These are phyloP conservation scores for Adrianichthys oophorus DNA, from an alignment of 2,797 vertebrate species.

Conservation along the genomic window DNA sequence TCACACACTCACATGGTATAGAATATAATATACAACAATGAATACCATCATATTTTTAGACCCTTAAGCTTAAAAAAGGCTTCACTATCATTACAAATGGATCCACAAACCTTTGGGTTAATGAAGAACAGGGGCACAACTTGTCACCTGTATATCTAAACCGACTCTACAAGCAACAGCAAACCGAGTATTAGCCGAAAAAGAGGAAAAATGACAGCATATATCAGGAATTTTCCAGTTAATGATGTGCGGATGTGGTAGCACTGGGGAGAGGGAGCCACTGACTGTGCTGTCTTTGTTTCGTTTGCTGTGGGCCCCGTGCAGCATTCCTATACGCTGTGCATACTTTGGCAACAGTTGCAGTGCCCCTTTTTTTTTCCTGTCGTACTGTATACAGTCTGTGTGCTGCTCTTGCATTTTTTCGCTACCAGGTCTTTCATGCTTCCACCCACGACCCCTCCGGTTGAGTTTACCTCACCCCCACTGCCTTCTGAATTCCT, in stretches of 20 bases:
- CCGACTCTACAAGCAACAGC: slow-evolving; percentile 79
- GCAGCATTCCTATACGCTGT: slow-evolving; percentile 97
- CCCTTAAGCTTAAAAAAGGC: too few relatives aligned
- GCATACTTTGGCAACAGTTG: slow-evolving; percentile 97
- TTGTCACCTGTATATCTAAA: slow-evolving; percentile 93
- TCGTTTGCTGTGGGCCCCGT: slow-evolving; percentile 92
- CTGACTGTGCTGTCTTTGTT: slow-evolving; percentile 99
- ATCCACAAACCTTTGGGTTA: too few relatives aligned
- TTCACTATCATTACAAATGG: too few relatives aligned
- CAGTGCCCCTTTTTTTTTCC: slow-evolving; percentile 70
- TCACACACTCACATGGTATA: slow-evolving; percentile 14
- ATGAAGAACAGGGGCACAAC: too few relatives aligned
- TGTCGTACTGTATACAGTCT: slow-evolving; percentile 91
- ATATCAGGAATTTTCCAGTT: slow-evolving; percentile 99
- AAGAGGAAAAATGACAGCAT: slow-evolving; percentile 94
- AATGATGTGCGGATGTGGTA: slow-evolving; percentile 99
- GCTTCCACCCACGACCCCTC: slow-evolving; percentile 37
- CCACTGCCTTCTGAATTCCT: slow-evolving; percentile 13
- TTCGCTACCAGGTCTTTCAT: slow-evolving; percentile 24
- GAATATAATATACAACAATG: slow-evolving; percentile 3
- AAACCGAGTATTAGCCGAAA: slow-evolving; percentile 37
- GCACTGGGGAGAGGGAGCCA: slow-evolving; percentile 91
- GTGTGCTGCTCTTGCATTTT: slow-evolving; percentile 77
- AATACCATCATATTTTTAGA: background rate
- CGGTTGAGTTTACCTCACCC: slow-evolving; percentile 1